Evolutionary conservation across 2,113 vertebrate species (phyloP).

Genomic region (Neopipo cinnamomea): DNA sequence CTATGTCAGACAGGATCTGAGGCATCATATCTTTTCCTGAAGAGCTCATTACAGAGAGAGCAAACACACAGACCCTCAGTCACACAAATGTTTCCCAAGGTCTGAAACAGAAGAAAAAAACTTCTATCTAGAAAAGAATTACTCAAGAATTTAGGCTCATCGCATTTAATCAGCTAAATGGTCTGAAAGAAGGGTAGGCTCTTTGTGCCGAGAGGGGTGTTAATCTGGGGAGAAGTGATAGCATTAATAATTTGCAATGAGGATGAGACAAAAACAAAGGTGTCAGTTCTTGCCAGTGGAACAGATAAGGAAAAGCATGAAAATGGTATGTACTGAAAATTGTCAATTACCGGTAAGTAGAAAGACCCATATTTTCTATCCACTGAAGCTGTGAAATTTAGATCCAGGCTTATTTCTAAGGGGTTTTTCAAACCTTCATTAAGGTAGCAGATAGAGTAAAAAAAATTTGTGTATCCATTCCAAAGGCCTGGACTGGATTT

Average conservation of each 20-base stretch:
- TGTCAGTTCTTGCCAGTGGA: background rate
- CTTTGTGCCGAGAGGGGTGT: background rate
- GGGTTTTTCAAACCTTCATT: background rate
- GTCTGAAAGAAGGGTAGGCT: background rate
- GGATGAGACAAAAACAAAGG: background rate
- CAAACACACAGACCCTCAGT: background rate
- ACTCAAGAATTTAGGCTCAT: background rate
- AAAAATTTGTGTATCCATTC: background rate
- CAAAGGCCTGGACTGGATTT: background rate
- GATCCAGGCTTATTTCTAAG: background rate
- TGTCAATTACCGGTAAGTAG: background rate
- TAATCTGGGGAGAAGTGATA: background rate
- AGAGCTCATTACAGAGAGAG: background rate
- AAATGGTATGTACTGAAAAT: background rate
- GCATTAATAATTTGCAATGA: background rate
- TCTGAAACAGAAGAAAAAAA: background rate
- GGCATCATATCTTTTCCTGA: background rate
- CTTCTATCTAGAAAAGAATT: background rate
- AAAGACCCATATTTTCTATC: background rate
- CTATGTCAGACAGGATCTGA: background rate
- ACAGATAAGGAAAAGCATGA: background rate
- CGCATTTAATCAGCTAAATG: background rate
- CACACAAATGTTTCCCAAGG: background rate
- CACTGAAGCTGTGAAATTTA: background rate
- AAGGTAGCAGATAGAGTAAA: background rate